Percentiles rank a stretch among this genome's conserved stretches.
phyloP scores from a whole-genome alignment of 2,797 vertebrate genomes.

The Oreochromis mossambicus region DNA sequence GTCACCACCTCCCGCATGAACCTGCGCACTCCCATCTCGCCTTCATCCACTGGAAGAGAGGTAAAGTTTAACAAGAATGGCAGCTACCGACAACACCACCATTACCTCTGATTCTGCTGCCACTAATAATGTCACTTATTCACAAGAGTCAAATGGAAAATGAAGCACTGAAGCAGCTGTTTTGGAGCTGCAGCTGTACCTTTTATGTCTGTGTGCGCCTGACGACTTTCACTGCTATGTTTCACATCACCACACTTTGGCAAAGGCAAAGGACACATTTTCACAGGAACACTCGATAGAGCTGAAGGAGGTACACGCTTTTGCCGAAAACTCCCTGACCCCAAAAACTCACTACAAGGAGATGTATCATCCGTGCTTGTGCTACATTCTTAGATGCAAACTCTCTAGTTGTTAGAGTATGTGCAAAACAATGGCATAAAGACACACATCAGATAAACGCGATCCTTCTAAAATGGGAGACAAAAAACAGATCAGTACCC shows the following conservation, averaged over 20 bases:
- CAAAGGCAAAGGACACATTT: constrained; percentile 1
- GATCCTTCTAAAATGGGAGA: neutral
- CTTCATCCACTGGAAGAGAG: constrained; percentile 80
- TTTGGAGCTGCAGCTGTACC: neutral
- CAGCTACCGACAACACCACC: neutral
- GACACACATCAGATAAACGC: neutral
- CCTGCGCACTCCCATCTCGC: constrained; percentile 81
- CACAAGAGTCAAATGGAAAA: neutral
- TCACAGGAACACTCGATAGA: constrained; percentile 3
- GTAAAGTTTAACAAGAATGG: neutral
- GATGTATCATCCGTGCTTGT: constrained; percentile 20
- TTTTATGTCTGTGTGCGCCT: neutral
- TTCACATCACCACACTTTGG: neutral
- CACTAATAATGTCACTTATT: neutral
- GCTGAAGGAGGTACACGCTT: constrained; percentile 19
- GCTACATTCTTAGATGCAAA: neutral
- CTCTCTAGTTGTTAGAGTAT: neutral
- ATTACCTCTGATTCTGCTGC: neutral
- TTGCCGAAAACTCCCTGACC: constrained; percentile 42
- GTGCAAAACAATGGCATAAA: neutral
- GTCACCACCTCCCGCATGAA: constrained; percentile 90
- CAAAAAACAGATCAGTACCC: neutral
- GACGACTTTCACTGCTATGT: neutral
- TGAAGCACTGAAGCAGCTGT: neutral
- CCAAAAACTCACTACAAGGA: constrained; percentile 57